Percentiles rank a stretch among this genome's conserved stretches.
phyloP scores from a whole-genome alignment of 2,113 vertebrate genomes.

The Lampris incognitus region DNA sequence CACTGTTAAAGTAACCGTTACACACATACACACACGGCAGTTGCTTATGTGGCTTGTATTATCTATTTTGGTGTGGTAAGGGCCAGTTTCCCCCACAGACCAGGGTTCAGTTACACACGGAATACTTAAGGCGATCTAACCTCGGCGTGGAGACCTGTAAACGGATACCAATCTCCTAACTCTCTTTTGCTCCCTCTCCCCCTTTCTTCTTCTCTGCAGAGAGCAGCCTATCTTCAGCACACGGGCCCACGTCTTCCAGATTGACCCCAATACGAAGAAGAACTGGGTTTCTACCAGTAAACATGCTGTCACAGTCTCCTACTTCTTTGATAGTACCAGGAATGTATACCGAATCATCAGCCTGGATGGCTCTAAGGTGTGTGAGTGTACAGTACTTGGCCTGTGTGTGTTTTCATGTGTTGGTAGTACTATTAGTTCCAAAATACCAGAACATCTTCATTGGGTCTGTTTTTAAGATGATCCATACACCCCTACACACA shows the following conservation, averaged over 20 bases:
- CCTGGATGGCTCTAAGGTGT: conserved; percentile 94
- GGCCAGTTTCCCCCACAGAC: not conserved
- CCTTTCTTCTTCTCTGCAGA: conserved; percentile 71
- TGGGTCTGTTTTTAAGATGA: too few species aligned
- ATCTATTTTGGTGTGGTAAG: not conserved
- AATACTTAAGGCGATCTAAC: not conserved
- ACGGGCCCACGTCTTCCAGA: conserved; percentile 98
- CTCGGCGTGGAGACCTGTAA: not conserved
- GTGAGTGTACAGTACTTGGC: not conserved
- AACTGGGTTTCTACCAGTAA: conserved; percentile 98
- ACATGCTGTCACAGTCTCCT: conserved; percentile 96
- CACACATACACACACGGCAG: not conserved
- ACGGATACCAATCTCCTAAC: not conserved
- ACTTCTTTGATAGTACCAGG: conserved; percentile 97
- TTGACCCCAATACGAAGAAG: conserved; percentile 98
- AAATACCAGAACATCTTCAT: too few species aligned
- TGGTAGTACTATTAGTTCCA: too few species aligned
- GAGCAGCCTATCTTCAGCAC: conserved; percentile 99
- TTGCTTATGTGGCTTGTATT: not conserved
- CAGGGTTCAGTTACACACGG: not conserved
- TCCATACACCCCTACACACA: too few species aligned
- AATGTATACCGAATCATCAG: conserved; percentile 99
- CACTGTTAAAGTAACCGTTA: not conserved
- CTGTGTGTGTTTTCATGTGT: not conserved
- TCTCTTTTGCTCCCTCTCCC: not conserved